Conservation (phyloP, 2,797 vertebrate species). For the Acrocephalus scirpaceus region DNA sequence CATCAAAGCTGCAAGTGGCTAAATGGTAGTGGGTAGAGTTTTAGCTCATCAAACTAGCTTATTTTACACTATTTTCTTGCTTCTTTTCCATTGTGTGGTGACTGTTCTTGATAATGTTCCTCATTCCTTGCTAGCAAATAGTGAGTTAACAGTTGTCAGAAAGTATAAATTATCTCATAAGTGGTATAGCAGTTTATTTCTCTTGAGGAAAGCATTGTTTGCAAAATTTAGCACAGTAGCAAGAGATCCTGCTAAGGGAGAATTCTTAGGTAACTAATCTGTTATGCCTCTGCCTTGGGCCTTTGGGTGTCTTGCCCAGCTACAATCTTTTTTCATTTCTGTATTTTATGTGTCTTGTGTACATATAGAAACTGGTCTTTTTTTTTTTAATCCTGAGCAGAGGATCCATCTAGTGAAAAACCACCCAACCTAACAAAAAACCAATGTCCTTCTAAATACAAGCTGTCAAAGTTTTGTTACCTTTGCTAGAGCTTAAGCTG, state of each 20-base stretch:
- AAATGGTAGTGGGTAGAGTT: neutral
- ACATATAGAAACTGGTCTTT: neutral
- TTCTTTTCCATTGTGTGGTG: neutral
- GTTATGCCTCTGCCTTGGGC: neutral
- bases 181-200: neutral
- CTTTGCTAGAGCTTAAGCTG: neutral
- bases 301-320: neutral
- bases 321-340: neutral
- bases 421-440: neutral
- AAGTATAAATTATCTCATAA: neutral
- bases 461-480: neutral
- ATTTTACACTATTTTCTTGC: neutral
- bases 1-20: neutral
- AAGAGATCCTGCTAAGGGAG: neutral
- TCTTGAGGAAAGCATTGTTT: neutral
- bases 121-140: neutral
- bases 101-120: neutral
- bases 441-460: neutral
- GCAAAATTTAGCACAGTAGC: neutral
- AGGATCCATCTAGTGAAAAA: neutral
- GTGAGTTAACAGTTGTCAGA: neutral
- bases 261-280: neutral
- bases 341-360: neutral
- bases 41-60: neutral
- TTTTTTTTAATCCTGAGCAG: neutral